Evolutionary conservation across 2,888 invertebrate species (phyloP), one percentile per base, ranked within the genome.

Genomic region (Aleiodes testaceus): DNA sequence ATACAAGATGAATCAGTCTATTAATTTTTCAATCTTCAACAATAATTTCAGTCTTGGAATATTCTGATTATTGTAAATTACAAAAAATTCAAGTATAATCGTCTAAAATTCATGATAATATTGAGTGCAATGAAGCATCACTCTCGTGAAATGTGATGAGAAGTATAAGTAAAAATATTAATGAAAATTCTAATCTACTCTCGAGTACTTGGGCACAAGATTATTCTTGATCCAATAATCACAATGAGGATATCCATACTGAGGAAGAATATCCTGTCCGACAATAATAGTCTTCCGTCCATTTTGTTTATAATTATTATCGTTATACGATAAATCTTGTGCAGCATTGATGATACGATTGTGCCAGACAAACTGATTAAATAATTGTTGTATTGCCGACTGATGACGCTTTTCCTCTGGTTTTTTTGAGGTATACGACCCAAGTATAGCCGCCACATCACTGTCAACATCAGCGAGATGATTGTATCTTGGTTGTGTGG

Each of bases 321-420:
- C 6, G n/a, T 45, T 45, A 2, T 85, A 86, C 7, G 77, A 66
- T 11, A 77, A 81, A 9, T 90, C 89, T 42, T 89, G 87, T 69
- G 91, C 91, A 6, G 91, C 90, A n/a, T 92, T 91, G 11, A 91
- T 88, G 69, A 94, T 88, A 75, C 90, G 91, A n/a, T 94, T 95
- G 77, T 93, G 92, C 90, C 93, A 92, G 1, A 95, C 94, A 80
- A 91, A 96, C 80, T 93, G 92, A 86, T 95, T 95, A 87, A 96
- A 96, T 36, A 95, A 87, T 75, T 93, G 92, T 82, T 95, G 95
- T 90, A 96, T 93, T 11, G 95, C 93, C 0, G 93, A 91, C 78
- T 94, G 91, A 82, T 92, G 95, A 16, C 93, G 90, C 50, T 93
- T 90, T 82, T 95, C 94, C 79, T 93, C 93, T 0, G 92, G 91